Percentiles rank a stretch among this genome's conserved stretches.
These are phyloP conservation scores for Lordiphosa andalusiaca DNA, from an alignment of 2,888 invertebrate genomes.

Conservation along the genomic window DNA sequence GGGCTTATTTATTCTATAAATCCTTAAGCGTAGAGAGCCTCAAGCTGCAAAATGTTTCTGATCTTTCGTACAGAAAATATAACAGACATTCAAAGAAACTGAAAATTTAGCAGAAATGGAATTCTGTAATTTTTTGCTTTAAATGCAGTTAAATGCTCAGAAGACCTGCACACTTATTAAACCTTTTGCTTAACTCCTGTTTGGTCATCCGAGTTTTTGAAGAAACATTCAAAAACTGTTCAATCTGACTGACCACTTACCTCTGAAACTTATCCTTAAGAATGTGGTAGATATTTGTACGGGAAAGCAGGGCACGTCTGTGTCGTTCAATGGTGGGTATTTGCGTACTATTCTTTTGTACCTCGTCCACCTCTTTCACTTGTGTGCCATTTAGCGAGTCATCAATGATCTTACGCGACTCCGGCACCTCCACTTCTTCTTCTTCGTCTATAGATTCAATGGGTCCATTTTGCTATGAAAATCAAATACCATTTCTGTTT, in stretches of 20 bases:
- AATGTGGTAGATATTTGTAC: slow-evolving; percentile 64
- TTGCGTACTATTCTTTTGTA: not conserved
- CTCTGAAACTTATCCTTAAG: slow-evolving; percentile 61
- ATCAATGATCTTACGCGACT: slow-evolving; percentile 37
- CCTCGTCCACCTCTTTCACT: not conserved
- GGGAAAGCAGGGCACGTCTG: slow-evolving; percentile 54
- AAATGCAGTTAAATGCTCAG: too few species aligned
- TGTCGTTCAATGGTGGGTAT: slow-evolving; percentile 19
- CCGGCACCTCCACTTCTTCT: slow-evolving; percentile 36
- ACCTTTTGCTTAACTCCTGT: too few species aligned
- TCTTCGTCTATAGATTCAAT: slow-evolving; percentile 46
- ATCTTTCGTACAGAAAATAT: too few species aligned
- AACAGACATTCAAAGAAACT: too few species aligned
- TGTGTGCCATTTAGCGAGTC: slow-evolving; percentile 15
- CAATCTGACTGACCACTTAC: slow-evolving; percentile 33
- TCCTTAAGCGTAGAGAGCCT: too few species aligned
- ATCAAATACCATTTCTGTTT: slow-evolving; percentile 15
- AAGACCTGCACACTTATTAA: too few species aligned
- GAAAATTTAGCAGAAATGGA: too few species aligned
- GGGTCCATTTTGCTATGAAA: slow-evolving; percentile 57
- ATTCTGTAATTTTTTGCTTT: too few species aligned
- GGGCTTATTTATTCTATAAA: too few species aligned
- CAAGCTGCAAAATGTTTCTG: too few species aligned
- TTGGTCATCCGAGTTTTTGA: too few species aligned
- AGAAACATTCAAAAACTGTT: too few species aligned